Evolutionary conservation across 2,113 vertebrate species (phyloP), one percentile per base, ranked within the genome.

Genomic region (Corapipo altera): DNA sequence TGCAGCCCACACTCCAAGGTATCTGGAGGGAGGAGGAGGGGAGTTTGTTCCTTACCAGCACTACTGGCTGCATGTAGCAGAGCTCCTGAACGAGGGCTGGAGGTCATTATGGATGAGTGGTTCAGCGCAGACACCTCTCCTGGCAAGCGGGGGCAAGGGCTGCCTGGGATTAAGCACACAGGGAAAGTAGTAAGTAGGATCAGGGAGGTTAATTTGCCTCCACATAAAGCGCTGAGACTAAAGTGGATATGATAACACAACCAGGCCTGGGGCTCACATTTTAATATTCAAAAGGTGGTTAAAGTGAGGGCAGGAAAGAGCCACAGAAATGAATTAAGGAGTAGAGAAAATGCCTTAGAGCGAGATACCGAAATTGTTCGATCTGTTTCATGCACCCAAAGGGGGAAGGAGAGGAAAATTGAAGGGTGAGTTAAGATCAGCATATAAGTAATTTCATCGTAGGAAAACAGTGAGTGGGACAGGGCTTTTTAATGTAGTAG

Each of bases 201-300:
- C 48, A 79, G 69, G 69, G 64, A 94, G 82, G 92, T 90, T 94
- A 96, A 96, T 96, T 97, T 96, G 71, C 82, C 48, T 96, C 51
- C 51, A 21, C 62, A 93, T 83, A 90, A 90, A 92, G 65, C 65
- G 74, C 44, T 46, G 88, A 94, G 79, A 92, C 83, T 84, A 37
- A 93, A 95, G 88, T 81, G 95, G 95, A 88, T 95, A 92, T 92
- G 95, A 95, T 94, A 96, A 95, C 79, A 80, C 55, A 90, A 86
- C 65, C 90, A 95, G 86, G 79, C 95, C 95, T 65, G 82, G 61
- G 83, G 96, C 85, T 95, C 32, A 89, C 41, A 91, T 93, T 97
- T 96, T 95, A 96, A 95, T 97, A 96, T 96, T 96, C 93, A 97
- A 91, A 93, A 97, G 95, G 90, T 93, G 88, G 96, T 94, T 96